Conservation (phyloP, 2,888 invertebrate species). For the Kuschelorhynchus macadamiae region DNA sequence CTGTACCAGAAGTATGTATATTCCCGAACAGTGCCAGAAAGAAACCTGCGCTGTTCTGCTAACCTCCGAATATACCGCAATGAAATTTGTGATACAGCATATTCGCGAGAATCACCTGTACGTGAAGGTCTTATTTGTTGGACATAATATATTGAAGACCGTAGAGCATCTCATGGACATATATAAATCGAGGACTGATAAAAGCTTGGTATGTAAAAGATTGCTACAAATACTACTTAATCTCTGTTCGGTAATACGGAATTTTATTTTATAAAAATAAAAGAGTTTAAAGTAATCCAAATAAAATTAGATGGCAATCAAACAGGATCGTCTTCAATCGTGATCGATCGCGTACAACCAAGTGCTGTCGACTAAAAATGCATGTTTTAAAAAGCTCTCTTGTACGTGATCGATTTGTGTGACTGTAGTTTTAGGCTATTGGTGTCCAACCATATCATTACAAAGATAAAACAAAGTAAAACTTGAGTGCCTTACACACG, state of each 20-base stretch:
- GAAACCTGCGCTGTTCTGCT: conserved; percentile 70
- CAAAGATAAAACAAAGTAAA: no score
- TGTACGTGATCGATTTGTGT: no score
- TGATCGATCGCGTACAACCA: no score
- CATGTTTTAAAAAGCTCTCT: no score
- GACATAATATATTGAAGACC: conserved; percentile 70
- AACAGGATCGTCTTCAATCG: no score
- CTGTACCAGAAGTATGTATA: conserved; percentile 73
- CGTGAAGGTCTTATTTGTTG: conserved; percentile 81
- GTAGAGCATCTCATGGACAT: conserved; percentile 65
- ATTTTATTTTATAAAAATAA: no score
- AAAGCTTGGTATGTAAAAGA: conserved; percentile 49
- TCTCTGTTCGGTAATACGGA: background rate
- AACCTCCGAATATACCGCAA: conserved; percentile 70
- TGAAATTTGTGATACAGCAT: conserved; percentile 73
- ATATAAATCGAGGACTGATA: conserved; percentile 53
- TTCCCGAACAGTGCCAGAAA: conserved; percentile 72
- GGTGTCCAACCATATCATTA: no score
- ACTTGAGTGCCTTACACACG: no score
- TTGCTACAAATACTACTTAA: background rate
- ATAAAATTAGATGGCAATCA: no score
- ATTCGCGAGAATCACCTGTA: conserved; percentile 74
- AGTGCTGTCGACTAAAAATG: no score
- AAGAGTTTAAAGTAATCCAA: no score
- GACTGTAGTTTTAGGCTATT: no score